Evolutionary conservation across 2,113 vertebrate species (phyloP).

Genomic region (Speoplatyrhinus poulsoni): DNA sequence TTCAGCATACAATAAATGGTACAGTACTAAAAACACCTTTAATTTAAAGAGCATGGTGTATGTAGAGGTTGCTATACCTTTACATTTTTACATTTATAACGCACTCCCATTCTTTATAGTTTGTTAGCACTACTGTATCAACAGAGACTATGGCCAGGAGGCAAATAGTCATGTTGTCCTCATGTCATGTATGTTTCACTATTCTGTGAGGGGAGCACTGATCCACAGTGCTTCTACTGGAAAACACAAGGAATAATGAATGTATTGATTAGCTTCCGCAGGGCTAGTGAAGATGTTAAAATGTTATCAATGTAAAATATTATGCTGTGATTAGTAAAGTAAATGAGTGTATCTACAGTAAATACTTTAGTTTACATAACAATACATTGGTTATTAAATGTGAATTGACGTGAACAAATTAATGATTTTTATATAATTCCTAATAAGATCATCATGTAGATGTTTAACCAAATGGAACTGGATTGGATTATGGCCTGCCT

Average conservation of each 20-base stretch:
- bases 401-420: conserved; percentile 28
- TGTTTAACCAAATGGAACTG: conserved; percentile 31
- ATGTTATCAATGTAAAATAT: conserved; percentile 24
- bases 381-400: conserved; percentile 4
- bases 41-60: conserved; percentile 3
- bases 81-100: neutral
- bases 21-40: neutral
- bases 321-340: conserved; percentile 57
- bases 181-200: conserved; percentile 31
- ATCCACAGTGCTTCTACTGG: conserved; percentile 29
- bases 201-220: conserved; percentile 15
- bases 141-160: conserved; percentile 3
- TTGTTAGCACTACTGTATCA: neutral
- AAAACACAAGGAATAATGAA: conserved; percentile 53
- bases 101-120: neutral
- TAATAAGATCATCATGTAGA: no score
- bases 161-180: conserved; percentile 25
- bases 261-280: conserved; percentile 64
- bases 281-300: conserved; percentile 25
- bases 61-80: neutral
- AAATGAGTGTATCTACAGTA: no score
- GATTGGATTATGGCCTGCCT: conserved; percentile 15
- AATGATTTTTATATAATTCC: conserved; percentile 5
- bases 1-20: neutral
- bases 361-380: no score